Evolutionary conservation across 2,888 invertebrate species (phyloP).

Genomic region (Endotricha flammealis): DNA sequence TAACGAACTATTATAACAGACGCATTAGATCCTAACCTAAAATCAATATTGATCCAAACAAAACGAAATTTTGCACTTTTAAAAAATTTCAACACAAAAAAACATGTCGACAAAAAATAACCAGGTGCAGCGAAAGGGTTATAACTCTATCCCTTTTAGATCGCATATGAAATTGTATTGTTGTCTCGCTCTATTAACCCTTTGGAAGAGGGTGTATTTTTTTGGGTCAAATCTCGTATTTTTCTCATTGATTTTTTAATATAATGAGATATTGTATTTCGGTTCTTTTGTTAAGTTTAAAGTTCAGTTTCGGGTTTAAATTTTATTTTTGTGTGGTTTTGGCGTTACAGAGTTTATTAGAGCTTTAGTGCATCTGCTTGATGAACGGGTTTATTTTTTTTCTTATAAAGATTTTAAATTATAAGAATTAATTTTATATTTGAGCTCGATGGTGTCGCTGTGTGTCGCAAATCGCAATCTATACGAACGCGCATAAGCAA

Average conservation of each 20-base stretch:
- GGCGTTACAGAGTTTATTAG: constrained; percentile 17
- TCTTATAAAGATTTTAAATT: constrained; percentile 14
- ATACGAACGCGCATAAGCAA: no score
- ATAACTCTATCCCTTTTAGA: constrained; percentile 35
- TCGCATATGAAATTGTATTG: constrained; percentile 20
- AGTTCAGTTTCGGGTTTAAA: constrained; percentile 38
- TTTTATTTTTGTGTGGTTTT: constrained; percentile 27
- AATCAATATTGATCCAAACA: constrained; percentile 74
- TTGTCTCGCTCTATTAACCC: constrained; percentile 58
- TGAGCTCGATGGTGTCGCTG: no score
- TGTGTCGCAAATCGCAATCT: no score
- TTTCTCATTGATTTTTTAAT: constrained; percentile 62
- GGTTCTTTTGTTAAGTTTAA: constrained; percentile 48
- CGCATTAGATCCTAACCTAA: constrained; percentile 44
- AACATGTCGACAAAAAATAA: constrained; percentile 44
- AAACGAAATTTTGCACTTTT: constrained; percentile 71
- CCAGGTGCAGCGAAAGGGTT: constrained; percentile 75
- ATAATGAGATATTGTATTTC: constrained; percentile 75
- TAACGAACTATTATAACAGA: constrained; percentile 68
- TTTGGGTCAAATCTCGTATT: constrained; percentile 72
- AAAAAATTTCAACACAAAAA: constrained; percentile 62
- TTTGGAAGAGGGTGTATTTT: constrained; percentile 60
- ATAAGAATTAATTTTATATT: no score
- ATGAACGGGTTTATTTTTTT: constrained; percentile 14
- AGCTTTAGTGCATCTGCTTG: constrained; percentile 10